Evolutionary conservation across 1,140 invertebrate species (phyloP).

Genomic region (Araneus ventricosus): DNA sequence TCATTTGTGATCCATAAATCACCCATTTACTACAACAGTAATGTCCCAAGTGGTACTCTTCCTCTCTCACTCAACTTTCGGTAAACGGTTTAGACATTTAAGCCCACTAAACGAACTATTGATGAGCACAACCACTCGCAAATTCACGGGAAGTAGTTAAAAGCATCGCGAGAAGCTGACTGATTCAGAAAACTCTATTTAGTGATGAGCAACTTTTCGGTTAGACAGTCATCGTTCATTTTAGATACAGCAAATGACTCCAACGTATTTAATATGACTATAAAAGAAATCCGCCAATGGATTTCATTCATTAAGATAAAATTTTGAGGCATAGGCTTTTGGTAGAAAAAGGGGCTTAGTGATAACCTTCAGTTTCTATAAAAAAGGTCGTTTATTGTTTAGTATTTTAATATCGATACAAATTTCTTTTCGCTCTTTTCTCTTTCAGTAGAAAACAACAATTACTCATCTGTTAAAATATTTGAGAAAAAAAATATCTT

Average conservation of each 20-base stretch:
- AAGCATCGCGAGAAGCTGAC: background rate
- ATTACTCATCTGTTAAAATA: too few species aligned
- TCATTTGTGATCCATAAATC: conserved; percentile 41
- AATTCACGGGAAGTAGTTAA: conserved; percentile 4
- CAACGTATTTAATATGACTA: too few species aligned
- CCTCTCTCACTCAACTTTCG: background rate
- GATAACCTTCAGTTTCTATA: too few species aligned
- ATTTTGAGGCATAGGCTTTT: too few species aligned
- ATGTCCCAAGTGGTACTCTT: background rate
- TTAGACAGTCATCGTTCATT: background rate
- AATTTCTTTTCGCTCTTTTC: too few species aligned
- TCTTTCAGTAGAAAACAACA: too few species aligned
- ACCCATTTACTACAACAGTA: conserved; percentile 40
- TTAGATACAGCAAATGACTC: background rate
- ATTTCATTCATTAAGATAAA: too few species aligned
- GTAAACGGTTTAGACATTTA: background rate
- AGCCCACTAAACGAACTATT: background rate
- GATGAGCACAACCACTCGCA: background rate
- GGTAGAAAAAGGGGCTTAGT: too few species aligned
- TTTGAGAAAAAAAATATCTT: too few species aligned
- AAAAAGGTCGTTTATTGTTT: too few species aligned
- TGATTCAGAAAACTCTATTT: background rate
- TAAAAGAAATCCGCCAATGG: too few species aligned
- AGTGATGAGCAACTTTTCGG: background rate
- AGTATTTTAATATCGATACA: too few species aligned